Evolutionary conservation across 2,113 vertebrate species (phyloP), one percentile per base, ranked within the genome.

Genomic region (Malurus melanocephalus): DNA sequence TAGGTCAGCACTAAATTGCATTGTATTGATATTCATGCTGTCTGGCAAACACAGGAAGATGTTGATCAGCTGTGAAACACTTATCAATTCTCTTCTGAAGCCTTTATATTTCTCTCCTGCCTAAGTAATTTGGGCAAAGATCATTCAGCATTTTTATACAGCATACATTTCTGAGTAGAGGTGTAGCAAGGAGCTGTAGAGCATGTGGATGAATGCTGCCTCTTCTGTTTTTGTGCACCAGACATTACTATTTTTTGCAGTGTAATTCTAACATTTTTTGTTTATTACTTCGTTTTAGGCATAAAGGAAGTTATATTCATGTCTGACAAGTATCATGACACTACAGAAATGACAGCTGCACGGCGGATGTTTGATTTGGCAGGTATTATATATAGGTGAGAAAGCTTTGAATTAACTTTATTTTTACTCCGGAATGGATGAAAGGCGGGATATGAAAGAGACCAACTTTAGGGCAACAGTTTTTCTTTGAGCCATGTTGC

Each of bases 311-410:
- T 99, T 52, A 97, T 99, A 92, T 99, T 97, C 97, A 97, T 99
- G 94, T 99, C 99, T 19, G 99, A 99, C 95, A 99, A 99, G 82
- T 99, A 99, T 82, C 98, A 99, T 3, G 97, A 98, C 89, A 96
- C 88, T 8, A 96, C 92, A 4, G 98, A 98, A 97, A 98, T 99
- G 96, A 98, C 93, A 8, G 99, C 99, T 30, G 98, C 99, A 20
- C 97, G 98, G 66, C 96, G 96, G 45, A 91, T 99, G 97, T 98
- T 99, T 86, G 85, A 96, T 79, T 96, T 99, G 97, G 98, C 98
- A 20, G 96, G 98, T 35, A 61, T 99, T 81, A 74, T 95, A 9
- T 98, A 95, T 96, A 98, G 97, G 99, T 99, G 84, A 97, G 97
- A 88, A 53, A 79, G 61, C 11, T 64, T 60, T 16, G 27, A 59